Percentiles rank a stretch among this genome's conserved stretches.
Evolutionary conservation across 1,140 invertebrate genomes (phyloP).

Genomic region (Drosophila carrolli): DNA sequence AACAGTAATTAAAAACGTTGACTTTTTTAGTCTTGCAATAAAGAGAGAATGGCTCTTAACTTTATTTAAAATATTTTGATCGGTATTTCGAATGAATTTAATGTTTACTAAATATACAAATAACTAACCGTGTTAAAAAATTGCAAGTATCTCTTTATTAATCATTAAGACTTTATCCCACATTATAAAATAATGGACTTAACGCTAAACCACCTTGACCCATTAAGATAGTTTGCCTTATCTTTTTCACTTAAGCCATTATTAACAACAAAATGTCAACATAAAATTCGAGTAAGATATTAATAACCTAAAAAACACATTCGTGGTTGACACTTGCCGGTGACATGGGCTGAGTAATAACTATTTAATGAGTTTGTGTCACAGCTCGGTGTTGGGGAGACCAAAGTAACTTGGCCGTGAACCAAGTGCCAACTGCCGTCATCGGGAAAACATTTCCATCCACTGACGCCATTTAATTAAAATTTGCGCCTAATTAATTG

Average conservation of each 20-base stretch:
- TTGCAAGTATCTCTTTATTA: no score
- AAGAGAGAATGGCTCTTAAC: no score
- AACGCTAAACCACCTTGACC: conserved; percentile 16
- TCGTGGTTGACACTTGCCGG: conserved; percentile 49
- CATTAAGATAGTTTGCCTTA: background rate
- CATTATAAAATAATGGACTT: no score
- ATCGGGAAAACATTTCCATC: conserved; percentile 44
- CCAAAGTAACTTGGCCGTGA: conserved; percentile 49
- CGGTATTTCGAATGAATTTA: no score
- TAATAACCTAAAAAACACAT: conserved; percentile 64
- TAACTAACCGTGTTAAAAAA: no score
- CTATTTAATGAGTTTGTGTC: conserved; percentile 74
- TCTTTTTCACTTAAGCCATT: conserved; percentile 15
- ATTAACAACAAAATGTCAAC: conserved; percentile 41
- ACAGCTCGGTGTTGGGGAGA: conserved; percentile 24
- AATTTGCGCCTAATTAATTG: conserved; percentile 77
- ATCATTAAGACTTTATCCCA: no score
- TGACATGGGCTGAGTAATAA: conserved; percentile 63
- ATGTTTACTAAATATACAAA: background rate
- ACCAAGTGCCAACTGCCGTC: conserved; percentile 51
- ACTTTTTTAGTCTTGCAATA: no score
- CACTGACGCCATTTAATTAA: conserved; percentile 71
- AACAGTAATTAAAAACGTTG: no score
- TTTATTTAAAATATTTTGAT: no score
- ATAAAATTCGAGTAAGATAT: conserved; percentile 48